A percentile compares a stretch with the other conserved stretches of the same genome.
These are phyloP conservation scores for Aurelia coerulea DNA, from an alignment of 30 jellyfish, hydroid and myxozoan species.

Conservation along the genomic window DNA sequence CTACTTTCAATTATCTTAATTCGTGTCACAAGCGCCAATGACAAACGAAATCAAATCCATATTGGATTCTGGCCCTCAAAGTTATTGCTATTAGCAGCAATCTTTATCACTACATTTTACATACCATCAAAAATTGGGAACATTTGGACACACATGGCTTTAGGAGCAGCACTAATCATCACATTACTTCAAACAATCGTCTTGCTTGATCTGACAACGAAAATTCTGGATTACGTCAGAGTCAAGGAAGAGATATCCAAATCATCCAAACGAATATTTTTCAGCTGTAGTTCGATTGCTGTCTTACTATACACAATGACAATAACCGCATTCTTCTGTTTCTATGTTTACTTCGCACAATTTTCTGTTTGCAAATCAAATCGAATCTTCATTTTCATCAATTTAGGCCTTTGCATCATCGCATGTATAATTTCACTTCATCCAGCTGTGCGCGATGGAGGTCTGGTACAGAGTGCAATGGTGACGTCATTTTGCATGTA, in stretches of 20 bases:
- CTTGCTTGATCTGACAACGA: constrained; percentile 72
- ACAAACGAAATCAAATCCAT: constrained; percentile 60
- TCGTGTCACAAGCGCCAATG: constrained; percentile 10
- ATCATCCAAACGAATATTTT: constrained; percentile 29
- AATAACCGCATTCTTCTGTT: constrained; percentile 76
- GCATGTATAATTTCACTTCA: constrained; percentile 86
- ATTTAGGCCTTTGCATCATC: constrained; percentile 78
- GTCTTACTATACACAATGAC: constrained; percentile 69
- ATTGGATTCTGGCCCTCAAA: constrained; percentile 92
- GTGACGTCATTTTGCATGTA: constrained; percentile 94
- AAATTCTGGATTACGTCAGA: constrained; percentile 21
- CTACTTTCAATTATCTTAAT: constrained; percentile 28
- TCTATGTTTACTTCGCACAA: constrained; percentile 88
- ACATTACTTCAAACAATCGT: constrained; percentile 66
- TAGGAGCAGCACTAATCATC: constrained; percentile 65
- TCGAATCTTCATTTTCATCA: constrained; percentile 86
- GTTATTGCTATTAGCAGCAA: constrained; percentile 30
- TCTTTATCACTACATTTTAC: constrained; percentile 28
- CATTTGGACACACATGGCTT: constrained; percentile 76
- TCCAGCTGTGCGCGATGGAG: constrained; percentile 86
- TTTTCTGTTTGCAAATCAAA: constrained; percentile 71
- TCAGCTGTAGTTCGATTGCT: constrained; percentile 82
- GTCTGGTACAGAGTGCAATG: constrained; percentile 85
- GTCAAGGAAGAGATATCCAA: not conserved
- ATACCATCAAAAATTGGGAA: constrained; percentile 60